Evolutionary conservation across 1,140 invertebrate species (phyloP), one percentile per base, ranked within the genome.

Genomic region (Neuroterus valhalla): DNA sequence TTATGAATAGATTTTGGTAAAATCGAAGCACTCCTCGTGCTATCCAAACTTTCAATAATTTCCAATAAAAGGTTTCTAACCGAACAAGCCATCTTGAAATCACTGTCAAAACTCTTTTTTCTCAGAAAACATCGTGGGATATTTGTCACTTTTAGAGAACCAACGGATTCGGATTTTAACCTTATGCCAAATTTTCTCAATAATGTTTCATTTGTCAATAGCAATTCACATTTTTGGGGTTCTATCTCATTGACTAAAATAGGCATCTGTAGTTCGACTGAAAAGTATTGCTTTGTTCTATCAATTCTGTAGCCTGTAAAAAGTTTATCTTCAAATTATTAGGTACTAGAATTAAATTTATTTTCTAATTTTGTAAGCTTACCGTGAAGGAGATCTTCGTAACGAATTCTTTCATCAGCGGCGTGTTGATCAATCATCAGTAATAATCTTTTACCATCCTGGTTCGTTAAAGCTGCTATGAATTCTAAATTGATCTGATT

Each of bases 381-480:
- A 90, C 89, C 78, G 72, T 80, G 67, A 68, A 90, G 75, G 17
- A 90, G 82, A 70, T 84, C 72, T 77, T 90, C 89, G 68, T 90
- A 90, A 67, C 88, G 84, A 78, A 90, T 90, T 77, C 89, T 85
- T 82, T 90, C 89, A 67, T 90, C 85, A 68, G 86, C 76, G 5
- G 89, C 89, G 80, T 90, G 89, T 85, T 90, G 89, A 82, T 90
- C 89, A 38, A 90, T 87, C 8, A 89, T 72, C 68, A 90, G 68
- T 31, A 90, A 74, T 10, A 88, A 69, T 74, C 86, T 86, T 52
- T 75, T 81, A 52, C 82, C 66, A 70, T 84, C 69, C 48, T 86
- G 77, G 43, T 77, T 68, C 38, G 82, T 73, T 43, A 87, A 72
- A 52, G 82, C 88, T 23, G 81, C 84, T 50, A 90, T 89, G 42